Base-by-base conservation (phyloP, 2,888 invertebrate genomes). In the Phengaris alcon region DNA sequence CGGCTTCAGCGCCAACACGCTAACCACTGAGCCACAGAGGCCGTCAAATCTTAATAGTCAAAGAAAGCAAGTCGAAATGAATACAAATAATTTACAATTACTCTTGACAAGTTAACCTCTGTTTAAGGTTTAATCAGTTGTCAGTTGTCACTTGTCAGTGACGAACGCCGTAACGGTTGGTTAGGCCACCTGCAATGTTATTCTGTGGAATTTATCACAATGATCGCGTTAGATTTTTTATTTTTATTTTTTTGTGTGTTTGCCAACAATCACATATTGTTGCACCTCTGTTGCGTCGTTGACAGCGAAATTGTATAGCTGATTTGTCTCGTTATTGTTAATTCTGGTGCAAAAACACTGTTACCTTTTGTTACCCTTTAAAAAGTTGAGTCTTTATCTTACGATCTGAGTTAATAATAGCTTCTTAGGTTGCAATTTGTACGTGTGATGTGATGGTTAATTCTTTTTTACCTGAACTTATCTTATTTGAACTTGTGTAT, bases 211-310 rank as follows among this genome's bases (percentile, higher is more conserved):
- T 64, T 12, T 64, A 52, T 52, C 52, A 64, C 35, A 64, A 35
- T 51, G 6, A 52, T 69, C 13, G 69, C 51, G n/a, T 69, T 69
- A 22, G 15, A 9, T 46, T 70, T 72, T 54, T 54, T 59, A 9
- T 15, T 59, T 59, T 8, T 4, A 10, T 35, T 6, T 52, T 52
- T 51, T 51, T 72, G 51, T 69, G n/a, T 69, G 72, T 72, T 72
- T 72, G 35, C 22, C 35, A 72, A 72, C 72, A 72, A 70, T 70
- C 51, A 10, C 22, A 70, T 13, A 70, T 70, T 70, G 70, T 70
- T 72, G n/a, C 69, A 69, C 48, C 48, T 69, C 69, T 15, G 69
- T 69, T 69, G 22, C 69, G 51, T 64, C 64, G 64, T 69, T 69
- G 51, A 69, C 51, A 22, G 69, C 48, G 69, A 69, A 69, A 69